Base-by-base conservation (phyloP, 1,140 invertebrate genomes). In the Nasonia longicornis region DNA sequence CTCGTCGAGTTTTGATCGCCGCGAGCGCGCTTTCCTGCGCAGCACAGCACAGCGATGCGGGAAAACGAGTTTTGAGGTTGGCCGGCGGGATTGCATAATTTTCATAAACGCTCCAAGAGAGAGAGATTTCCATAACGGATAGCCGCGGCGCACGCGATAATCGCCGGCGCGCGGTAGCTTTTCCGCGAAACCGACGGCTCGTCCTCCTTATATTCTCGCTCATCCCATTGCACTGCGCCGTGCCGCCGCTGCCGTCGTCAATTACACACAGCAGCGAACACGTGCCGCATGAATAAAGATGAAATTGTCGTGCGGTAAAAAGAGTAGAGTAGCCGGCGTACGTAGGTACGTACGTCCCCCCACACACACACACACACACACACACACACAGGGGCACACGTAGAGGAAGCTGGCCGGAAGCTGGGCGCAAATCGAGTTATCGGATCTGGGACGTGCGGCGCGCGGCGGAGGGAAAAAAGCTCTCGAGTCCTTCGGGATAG, bases 51-150 rank as follows among this genome's bases (percentile, higher is more conserved):
- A 10, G 58, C 14, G 71, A 8, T 58, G 52, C n/a, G 66, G 73
- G 81, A 74, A 85, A 84, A 81, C 83, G 83, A 85, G 80, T 78
- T 78, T 82, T 42, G 67, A 77, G 82, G 77, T 82, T 78, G 83
- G 58, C 76, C 14, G 64, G 38, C 52, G 6, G 14, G 52, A 66
- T 81, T 81, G 74, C 80, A 71, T 77, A 77, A 77, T 77, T 81
- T n/a, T 69, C 63, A 31, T 6, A 11, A 48, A 42, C 31, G 35
- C 31, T 42, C 6, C 6, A 8, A 38, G 35, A 38, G 35, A 38
- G 22, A 22, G 69, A 35, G 70, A 78, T 82, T 66, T 82, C 80
- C 76, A 77, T 77, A 82, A 85, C 84, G 76, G 83, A 83, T 83
- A 78, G 42, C 42, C 38, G 38, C 7, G 35, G 73, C 73, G 80